A percentile compares a stretch with the other conserved stretches of the same genome.
phyloP scores from a whole-genome alignment of 2,797 vertebrate species.

The Stomatorhinus walkeri region DNA sequence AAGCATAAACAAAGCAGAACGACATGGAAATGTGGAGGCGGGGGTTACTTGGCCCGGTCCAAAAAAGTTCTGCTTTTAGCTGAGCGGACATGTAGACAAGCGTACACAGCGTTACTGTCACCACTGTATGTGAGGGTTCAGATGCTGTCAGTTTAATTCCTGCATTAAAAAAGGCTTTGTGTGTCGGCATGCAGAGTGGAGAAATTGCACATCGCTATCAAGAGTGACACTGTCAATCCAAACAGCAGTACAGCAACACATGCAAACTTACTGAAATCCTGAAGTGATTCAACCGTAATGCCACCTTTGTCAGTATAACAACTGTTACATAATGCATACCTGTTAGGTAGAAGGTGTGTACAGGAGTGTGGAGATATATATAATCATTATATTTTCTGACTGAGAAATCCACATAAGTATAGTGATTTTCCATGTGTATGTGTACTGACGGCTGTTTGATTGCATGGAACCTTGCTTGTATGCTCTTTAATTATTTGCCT shows the following conservation, averaged over 20 bases:
- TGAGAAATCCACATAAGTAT: not conserved
- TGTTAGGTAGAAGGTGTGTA: not conserved
- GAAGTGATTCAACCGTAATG: not conserved
- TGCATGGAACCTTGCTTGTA: not conserved
- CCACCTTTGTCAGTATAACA: not conserved
- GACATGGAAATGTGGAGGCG: not conserved
- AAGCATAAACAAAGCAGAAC: slow-evolving; percentile 24
- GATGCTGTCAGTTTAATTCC: not conserved
- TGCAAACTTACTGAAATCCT: not conserved
- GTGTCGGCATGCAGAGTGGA: not conserved
- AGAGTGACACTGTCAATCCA: not conserved
- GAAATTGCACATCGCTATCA: not conserved
- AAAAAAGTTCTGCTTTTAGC: slow-evolving; percentile 45
- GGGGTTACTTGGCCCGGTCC: slow-evolving; percentile 26
- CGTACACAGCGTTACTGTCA: not conserved
- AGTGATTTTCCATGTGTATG: not conserved
- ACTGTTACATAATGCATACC: not conserved
- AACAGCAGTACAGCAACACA: not conserved
- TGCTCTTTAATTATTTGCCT: not conserved
- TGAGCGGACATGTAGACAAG: slow-evolving; percentile 28
- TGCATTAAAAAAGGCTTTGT: not conserved
- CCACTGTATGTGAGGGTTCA: not conserved
- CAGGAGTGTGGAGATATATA: not conserved
- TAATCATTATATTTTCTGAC: not conserved
- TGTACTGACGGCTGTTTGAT: not conserved